These are phyloP conservation scores for Gryllus longicercus DNA, from an alignment of 2,888 invertebrate genomes.

Conservation along the genomic window DNA sequence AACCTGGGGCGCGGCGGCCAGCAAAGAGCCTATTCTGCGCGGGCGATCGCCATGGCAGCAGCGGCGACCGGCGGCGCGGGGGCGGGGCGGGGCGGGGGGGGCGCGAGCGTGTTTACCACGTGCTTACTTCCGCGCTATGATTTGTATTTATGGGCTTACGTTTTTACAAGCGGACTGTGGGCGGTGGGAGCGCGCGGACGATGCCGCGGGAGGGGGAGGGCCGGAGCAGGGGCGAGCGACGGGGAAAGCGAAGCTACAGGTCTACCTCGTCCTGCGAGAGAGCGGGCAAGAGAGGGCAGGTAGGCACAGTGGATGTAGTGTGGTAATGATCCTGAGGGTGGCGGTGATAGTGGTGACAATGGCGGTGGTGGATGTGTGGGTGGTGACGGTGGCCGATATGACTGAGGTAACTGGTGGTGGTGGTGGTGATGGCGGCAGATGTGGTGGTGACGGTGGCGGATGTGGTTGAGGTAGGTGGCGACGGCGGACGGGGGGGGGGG, in stretches of 20 bases:
- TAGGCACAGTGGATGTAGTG: no score
- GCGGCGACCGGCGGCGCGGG: neutral
- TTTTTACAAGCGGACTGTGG: neutral
- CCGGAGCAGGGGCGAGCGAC: neutral
- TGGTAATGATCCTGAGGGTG: no score
- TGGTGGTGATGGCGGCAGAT: neutral
- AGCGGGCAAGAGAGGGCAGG: no score
- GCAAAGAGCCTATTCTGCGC: neutral
- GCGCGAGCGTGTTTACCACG: neutral
- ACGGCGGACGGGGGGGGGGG: neutral
- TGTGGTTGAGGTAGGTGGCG: neutral
- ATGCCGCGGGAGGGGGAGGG: no score
- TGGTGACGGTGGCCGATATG: no score
- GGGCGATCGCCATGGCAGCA: neutral
- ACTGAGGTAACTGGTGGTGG: neutral
- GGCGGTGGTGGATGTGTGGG: no score
- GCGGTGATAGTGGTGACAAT: no score
- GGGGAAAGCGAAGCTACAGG: neutral
- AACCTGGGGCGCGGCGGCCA: neutral
- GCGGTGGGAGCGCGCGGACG: neutral
- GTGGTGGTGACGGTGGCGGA: no score
- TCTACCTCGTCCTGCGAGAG: no score
- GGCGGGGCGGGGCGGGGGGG: neutral
- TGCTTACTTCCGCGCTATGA: neutral
- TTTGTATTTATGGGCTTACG: conserved; percentile 5